Evolutionary conservation across 92 coral and sea anemone species (phyloP).

Genomic region (Epizoanthus scotinus): DNA sequence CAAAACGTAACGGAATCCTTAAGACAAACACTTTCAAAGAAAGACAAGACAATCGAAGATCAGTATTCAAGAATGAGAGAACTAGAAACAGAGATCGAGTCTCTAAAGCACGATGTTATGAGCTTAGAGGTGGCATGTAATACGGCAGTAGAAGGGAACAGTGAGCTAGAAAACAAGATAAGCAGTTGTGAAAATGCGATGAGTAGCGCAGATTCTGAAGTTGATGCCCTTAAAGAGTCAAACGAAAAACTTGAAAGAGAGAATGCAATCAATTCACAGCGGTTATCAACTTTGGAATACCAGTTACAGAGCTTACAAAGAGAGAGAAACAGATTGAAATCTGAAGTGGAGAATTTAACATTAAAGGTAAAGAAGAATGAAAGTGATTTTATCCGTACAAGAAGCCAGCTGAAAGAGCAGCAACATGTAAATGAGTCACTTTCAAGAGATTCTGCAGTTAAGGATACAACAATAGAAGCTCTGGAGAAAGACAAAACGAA

Average conservation of each 20-base stretch:
- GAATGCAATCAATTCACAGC: constrained; percentile 44
- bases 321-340: constrained; percentile 66
- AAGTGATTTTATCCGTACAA: constrained; percentile 62
- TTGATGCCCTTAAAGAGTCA: constrained; percentile 56
- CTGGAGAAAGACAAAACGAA: constrained; percentile 58
- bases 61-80: constrained; percentile 64
- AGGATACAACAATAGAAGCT: constrained; percentile 63
- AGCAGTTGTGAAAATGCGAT: constrained; percentile 58
- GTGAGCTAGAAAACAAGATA: constrained; percentile 61
- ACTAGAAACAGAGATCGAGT: constrained; percentile 73
- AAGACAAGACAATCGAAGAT: constrained; percentile 69
- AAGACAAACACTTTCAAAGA: constrained; percentile 65
- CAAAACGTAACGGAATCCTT: constrained; percentile 77
- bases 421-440: constrained; percentile 50
- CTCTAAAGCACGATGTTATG: constrained; percentile 66
- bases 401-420: constrained; percentile 62
- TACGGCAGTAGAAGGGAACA: constrained; percentile 60
- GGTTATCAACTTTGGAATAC: constrained; percentile 47
- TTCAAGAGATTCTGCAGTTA: constrained; percentile 47
- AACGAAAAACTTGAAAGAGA: constrained; percentile 69
- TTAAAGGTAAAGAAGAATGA: constrained; percentile 58
- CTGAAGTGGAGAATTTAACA: constrained; percentile 59
- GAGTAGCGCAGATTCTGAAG: constrained; percentile 57
- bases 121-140: constrained; percentile 71
- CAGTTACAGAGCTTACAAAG: constrained; percentile 62